A percentile compares a stretch with the other conserved stretches of the same genome.
phyloP scores from a whole-genome alignment of 1,140 invertebrate genomes.

The Cydia splendana region DNA sequence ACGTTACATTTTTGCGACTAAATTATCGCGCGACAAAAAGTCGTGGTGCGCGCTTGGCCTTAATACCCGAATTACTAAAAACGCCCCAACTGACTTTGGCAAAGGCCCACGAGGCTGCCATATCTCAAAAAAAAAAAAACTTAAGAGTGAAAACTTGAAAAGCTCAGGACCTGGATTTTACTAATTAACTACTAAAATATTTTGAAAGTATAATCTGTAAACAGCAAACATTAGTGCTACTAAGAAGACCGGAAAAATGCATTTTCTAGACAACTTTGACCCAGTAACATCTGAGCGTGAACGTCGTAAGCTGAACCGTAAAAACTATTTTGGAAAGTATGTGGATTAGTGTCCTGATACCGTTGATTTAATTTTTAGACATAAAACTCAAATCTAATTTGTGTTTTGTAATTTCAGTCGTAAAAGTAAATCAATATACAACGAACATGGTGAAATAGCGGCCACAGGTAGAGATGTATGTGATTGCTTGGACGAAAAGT shows the following conservation, averaged over 20 bases:
- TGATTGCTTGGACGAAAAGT: conserved; percentile 86
- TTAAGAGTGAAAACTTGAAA: too few species aligned
- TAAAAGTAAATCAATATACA: conserved; percentile 65
- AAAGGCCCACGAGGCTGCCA: too few species aligned
- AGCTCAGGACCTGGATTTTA: too few species aligned
- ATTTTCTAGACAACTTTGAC: conserved; percentile 69
- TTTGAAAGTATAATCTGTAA: background rate
- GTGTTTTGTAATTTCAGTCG: conserved; percentile 49
- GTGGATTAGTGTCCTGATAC: conserved; percentile 32
- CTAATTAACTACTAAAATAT: too few species aligned
- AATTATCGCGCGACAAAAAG: too few species aligned
- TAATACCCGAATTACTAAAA: too few species aligned
- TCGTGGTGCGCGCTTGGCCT: too few species aligned
- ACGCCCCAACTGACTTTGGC: too few species aligned
- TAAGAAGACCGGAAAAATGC: conserved; percentile 40
- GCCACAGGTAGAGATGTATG: conserved; percentile 85
- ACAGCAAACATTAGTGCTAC: background rate
- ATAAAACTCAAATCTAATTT: background rate
- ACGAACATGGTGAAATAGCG: conserved; percentile 68
- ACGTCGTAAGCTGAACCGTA: conserved; percentile 66
- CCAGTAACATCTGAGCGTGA: conserved; percentile 69
- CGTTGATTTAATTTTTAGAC: background rate
- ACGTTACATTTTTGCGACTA: too few species aligned
- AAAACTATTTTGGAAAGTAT: conserved; percentile 70
- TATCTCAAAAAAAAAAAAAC: too few species aligned